phyloP scores from a whole-genome alignment of 2,797 vertebrate species.

The Sebastolobus alascanus region DNA sequence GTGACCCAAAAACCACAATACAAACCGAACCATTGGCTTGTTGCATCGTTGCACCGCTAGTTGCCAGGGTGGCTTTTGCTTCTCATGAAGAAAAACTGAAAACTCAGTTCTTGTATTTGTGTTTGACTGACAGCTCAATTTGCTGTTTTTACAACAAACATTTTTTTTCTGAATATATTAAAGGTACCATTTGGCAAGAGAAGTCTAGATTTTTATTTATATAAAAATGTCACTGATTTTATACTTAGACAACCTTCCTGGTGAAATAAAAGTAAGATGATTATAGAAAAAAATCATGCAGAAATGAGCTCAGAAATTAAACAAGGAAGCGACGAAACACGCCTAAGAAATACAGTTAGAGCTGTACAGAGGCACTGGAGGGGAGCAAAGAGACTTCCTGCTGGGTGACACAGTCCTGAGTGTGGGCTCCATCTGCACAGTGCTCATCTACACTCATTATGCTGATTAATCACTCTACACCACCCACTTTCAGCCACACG shows the following conservation, averaged over 20 bases:
- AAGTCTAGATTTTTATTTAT: conserved; percentile 17
- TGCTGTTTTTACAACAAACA: background rate
- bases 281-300: conserved; percentile 40
- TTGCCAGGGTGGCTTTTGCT: background rate
- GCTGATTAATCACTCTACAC: conserved; percentile 83
- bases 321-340: conserved; percentile 38
- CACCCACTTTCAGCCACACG: conserved; percentile 79
- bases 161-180: background rate
- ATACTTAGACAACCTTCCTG: conserved; percentile 11
- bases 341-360: conserved; percentile 52
- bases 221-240: conserved; percentile 36
- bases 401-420: conserved; percentile 79
- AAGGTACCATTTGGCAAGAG: conserved; percentile 6
- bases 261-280: conserved; percentile 24
- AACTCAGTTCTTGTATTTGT: background rate
- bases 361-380: conserved; percentile 51
- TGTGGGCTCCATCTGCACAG: conserved; percentile 80
- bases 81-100: background rate
- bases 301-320: conserved; percentile 47
- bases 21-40: no score
- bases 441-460: conserved; percentile 81
- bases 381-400: conserved; percentile 71
- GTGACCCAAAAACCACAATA: no score
- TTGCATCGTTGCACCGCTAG: background rate
- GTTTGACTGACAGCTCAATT: conserved; percentile 6